Evolutionary conservation across 2,113 vertebrate genomes (phyloP).

Genomic region (Phoxinus phoxinus): DNA sequence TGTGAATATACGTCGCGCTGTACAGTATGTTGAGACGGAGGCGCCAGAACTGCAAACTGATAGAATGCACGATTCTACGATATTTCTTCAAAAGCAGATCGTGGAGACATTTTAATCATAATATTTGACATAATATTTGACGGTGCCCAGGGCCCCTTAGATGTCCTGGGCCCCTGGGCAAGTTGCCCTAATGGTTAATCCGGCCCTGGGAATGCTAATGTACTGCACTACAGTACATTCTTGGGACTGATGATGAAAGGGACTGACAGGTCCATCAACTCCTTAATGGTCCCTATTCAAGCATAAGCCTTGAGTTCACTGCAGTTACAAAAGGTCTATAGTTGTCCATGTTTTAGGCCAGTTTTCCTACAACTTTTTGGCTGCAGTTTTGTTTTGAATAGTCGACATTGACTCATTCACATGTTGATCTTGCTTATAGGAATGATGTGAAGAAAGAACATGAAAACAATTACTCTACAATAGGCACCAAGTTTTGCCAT

Average conservation of each 20-base stretch:
- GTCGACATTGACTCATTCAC: background rate
- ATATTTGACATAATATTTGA: too few species aligned
- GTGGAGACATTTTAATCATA: too few species aligned
- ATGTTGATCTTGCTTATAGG: slow-evolving; percentile 61
- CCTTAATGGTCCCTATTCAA: background rate
- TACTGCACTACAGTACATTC: background rate
- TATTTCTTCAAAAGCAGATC: too few species aligned
- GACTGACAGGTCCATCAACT: background rate
- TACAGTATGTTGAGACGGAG: too few species aligned
- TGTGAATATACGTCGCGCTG: too few species aligned
- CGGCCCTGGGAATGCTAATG: too few species aligned
- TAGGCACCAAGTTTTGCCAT: slow-evolving; percentile 92
- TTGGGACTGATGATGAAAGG: background rate
- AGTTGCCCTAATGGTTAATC: too few species aligned
- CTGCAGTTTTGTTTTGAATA: background rate
- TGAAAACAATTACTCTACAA: slow-evolving; percentile 73
- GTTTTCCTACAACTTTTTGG: too few species aligned
- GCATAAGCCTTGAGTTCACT: background rate
- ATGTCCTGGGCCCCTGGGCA: too few species aligned
- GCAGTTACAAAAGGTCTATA: background rate
- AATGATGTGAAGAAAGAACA: slow-evolving; percentile 65
- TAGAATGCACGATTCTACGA: too few species aligned
- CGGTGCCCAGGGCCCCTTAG: too few species aligned
- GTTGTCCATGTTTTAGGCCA: background rate
- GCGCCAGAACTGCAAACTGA: too few species aligned